Conservation (phyloP, 2,888 invertebrate genomes). For the Drosophila incognita region DNA sequence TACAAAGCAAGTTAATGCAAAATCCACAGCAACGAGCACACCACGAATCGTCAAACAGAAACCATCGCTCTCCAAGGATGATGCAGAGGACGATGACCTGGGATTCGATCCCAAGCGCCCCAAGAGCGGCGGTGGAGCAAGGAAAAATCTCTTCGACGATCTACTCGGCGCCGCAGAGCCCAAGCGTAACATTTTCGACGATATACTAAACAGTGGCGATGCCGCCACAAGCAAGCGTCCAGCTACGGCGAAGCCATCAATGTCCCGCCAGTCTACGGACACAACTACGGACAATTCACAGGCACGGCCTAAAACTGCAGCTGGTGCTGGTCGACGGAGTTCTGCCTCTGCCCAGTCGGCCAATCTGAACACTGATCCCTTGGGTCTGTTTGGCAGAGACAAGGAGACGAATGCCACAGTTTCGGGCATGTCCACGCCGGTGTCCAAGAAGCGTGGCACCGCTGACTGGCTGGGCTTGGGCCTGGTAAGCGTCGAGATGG, state of each 20-base stretch:
- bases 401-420: constrained; percentile 63
- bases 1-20: constrained; percentile 14
- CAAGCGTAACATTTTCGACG: constrained; percentile 83
- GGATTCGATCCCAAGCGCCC: constrained; percentile 85
- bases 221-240: constrained; percentile 63
- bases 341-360: constrained; percentile 71
- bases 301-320: constrained; percentile 81
- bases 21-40: constrained; percentile 58
- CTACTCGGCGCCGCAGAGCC: constrained; percentile 54
- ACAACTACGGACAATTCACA: constrained; percentile 83
- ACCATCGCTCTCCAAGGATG: constrained; percentile 64
- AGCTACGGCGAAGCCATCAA: constrained; percentile 69
- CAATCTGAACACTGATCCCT: constrained; percentile 67
- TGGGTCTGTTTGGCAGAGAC: constrained; percentile 72
- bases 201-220: constrained; percentile 76
- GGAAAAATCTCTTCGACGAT: constrained; percentile 60
- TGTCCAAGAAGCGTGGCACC: constrained; percentile 73
- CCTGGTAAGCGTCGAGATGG: constrained; percentile 47
- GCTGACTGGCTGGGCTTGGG: constrained; percentile 84
- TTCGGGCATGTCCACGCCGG: constrained; percentile 74
- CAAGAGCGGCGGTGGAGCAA: constrained; percentile 67
- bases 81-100: constrained; percentile 81
- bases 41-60: constrained; percentile 71
- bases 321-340: constrained; percentile 80
- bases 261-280: constrained; percentile 84